These are phyloP conservation scores for Oceanites oceanicus DNA, from an alignment of 2,113 vertebrate species.

Conservation along the genomic window DNA sequence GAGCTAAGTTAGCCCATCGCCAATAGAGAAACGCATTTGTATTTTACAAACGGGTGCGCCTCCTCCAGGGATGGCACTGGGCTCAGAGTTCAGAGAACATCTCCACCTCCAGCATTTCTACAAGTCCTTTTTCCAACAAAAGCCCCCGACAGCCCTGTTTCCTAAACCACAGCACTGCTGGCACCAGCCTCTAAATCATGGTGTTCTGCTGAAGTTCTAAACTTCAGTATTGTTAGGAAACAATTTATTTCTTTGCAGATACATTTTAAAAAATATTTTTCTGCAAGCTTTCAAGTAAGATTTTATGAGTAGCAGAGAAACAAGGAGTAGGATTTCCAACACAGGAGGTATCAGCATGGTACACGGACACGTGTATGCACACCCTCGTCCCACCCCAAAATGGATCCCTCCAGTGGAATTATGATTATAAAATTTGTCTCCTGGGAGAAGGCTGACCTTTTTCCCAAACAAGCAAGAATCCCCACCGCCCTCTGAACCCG, in stretches of 20 bases:
- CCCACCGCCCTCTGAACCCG: background rate
- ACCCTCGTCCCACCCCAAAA: background rate
- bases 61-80: background rate
- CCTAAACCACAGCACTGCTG: background rate
- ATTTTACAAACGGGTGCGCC: fast-evolving
- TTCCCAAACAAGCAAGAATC: background rate
- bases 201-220: background rate
- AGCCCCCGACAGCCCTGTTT: background rate
- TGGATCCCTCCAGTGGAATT: background rate
- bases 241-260: background rate
- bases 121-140: background rate
- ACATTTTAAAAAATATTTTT: background rate
- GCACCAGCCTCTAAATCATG: fast-evolving
- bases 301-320: background rate
- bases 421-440: background rate
- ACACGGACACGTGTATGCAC: fast-evolving
- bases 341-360: fast-evolving
- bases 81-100: background rate
- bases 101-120: background rate
- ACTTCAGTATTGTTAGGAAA: background rate
- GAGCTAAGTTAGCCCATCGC: background rate
- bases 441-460: background rate
- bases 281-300: background rate
- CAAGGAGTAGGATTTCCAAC: background rate
- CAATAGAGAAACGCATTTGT: background rate